Evolutionary conservation across 2,888 invertebrate genomes (phyloP), one percentile per base, ranked within the genome.

Genomic region (Lacanobia wlatinum): DNA sequence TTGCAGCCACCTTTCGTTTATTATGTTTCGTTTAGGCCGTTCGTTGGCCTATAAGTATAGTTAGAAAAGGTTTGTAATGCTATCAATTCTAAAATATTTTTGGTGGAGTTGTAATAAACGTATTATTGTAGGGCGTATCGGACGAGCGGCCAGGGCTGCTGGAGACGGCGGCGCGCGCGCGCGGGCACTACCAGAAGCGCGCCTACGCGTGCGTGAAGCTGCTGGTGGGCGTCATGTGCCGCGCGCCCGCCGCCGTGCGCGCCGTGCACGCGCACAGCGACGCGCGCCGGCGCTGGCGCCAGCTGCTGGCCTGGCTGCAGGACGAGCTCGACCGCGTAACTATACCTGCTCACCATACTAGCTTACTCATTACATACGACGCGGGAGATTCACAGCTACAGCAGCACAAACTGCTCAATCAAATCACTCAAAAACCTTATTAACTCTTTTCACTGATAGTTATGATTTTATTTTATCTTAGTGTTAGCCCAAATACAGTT

Each of bases 191-290:
- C 95, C 99, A 99, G 94, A 99, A 99, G 95, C 97, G 99, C 83
- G 99, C 99, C 80, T 99, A 99, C 96, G 99, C 99, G 94, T 99
- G 99, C 95, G 98, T 99, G 80, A 99, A 99, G 96, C 98, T 99
- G 92, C 97, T 99, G 96, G 99, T 99, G 80, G 97, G 98, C 85
- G 97, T 99, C 82, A 99, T 99, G 96, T 97, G 97, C 87, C 98
- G 98, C 93, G 98, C 98, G 92, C 97, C 97, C 70, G 97, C 97
- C 76, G 98, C 98, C 38, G 97, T 98, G 88, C 97, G 97, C 89
- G 97, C 99, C 94, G 96, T 99, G 86, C 97, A 98, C 90, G 97
- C 97, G 76, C 98, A 98, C 92, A 96, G 97, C 4, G 98, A 98
- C 87, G 96, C 99, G 86, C 97, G 98, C 85, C 97, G 98, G 67